Conservation (phyloP, 2,888 invertebrate species). For the Gasteruption jaculator region DNA sequence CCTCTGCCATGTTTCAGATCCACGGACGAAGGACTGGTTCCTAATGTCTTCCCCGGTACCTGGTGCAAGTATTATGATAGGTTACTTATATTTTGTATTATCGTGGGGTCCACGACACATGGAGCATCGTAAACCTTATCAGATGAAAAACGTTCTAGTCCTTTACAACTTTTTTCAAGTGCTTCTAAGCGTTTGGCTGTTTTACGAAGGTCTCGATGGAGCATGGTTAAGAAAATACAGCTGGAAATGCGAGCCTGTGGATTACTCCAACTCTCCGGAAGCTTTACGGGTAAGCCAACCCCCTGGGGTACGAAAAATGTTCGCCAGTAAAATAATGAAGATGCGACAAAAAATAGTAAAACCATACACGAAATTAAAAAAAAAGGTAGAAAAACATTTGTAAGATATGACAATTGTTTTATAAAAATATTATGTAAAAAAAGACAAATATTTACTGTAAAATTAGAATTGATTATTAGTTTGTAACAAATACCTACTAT, state of each 20-base stretch:
- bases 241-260: slow-evolving; percentile 89
- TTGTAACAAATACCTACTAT: too few species aligned
- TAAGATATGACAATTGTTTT: too few species aligned
- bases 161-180: slow-evolving; percentile 89
- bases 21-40: slow-evolving; percentile 70
- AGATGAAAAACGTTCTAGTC: slow-evolving; percentile 72
- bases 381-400: too few species aligned
- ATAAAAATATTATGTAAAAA: too few species aligned
- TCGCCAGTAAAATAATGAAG: too few species aligned
- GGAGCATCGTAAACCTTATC: slow-evolving; percentile 80
- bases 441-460: too few species aligned
- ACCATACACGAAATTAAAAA: too few species aligned
- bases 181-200: slow-evolving; percentile 73
- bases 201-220: slow-evolving; percentile 71
- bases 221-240: slow-evolving; percentile 82
- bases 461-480: too few species aligned
- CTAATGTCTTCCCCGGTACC: slow-evolving; percentile 70
- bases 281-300: slow-evolving; percentile 80
- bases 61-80: slow-evolving; percentile 61
- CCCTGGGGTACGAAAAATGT: too few species aligned
- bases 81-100: slow-evolving; percentile 69
- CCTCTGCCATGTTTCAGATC: slow-evolving; percentile 54
- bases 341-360: too few species aligned
- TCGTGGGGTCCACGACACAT: slow-evolving; percentile 83
- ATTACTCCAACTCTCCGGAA: slow-evolving; percentile 70